A percentile compares a stretch with the other conserved stretches of the same genome.
phyloP scores from a whole-genome alignment of 2,797 vertebrate species.

The Silurus lanzhouensis region DNA sequence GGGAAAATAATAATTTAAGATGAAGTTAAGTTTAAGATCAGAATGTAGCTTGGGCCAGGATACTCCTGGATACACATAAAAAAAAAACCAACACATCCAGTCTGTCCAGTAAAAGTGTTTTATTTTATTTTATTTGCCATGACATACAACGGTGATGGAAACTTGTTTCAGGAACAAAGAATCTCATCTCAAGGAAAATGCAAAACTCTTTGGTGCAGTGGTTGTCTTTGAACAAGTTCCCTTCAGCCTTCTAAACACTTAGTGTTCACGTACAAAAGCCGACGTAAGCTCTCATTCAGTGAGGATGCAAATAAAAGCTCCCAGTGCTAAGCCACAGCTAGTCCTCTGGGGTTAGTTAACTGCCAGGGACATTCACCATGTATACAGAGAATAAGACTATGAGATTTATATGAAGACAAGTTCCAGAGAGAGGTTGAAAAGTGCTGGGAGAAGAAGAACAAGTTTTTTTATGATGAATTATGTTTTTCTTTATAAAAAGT shows the following conservation, averaged over 20 bases:
- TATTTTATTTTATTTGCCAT: background rate
- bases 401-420: background rate
- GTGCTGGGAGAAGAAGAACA: background rate
- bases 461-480: background rate
- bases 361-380: conserved; percentile 37
- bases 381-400: conserved; percentile 37
- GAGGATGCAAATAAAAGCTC: conserved; percentile 27
- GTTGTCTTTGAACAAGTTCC: conserved; percentile 30
- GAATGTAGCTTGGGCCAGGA: background rate
- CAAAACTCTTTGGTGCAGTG: conserved; percentile 11
- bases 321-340: conserved; percentile 44
- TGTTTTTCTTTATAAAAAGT: conserved; percentile 59
- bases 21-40: background rate
- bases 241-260: conserved; percentile 27
- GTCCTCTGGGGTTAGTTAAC: conserved; percentile 46
- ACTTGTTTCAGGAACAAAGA: conserved; percentile 1
- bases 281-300: conserved; percentile 37
- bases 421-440: conserved; percentile 11
- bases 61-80: background rate
- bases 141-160: background rate
- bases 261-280: conserved; percentile 38
- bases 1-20: background rate
- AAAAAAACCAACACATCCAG: background rate
- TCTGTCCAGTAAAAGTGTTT: background rate
- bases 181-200: background rate